phyloP scores from a whole-genome alignment of 2,888 invertebrate genomes.

The Sarcophaga carnaria region DNA sequence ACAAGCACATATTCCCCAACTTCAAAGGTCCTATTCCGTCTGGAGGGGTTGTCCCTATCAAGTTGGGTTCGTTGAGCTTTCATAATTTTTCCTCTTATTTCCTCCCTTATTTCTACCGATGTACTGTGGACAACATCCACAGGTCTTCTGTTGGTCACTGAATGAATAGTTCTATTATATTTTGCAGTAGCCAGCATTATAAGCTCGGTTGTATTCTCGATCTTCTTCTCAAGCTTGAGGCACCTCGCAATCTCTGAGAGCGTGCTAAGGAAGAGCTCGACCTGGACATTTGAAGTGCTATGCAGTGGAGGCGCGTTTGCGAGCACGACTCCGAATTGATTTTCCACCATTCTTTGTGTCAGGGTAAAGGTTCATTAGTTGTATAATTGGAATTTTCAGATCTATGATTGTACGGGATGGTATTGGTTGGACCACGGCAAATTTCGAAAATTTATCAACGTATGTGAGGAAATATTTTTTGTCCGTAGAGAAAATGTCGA shows the following conservation, averaged over 20 bases:
- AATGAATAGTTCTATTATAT: conserved; percentile 62
- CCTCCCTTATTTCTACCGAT: not conserved
- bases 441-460: conserved; percentile 70
- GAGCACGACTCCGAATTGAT: conserved; percentile 23
- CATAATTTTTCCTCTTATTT: conserved; percentile 5
- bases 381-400: conserved; percentile 50
- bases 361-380: conserved; percentile 39
- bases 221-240: conserved; percentile 24
- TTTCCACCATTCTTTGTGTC: conserved; percentile 6
- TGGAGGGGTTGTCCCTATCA: conserved; percentile 8
- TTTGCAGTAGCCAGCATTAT: conserved; percentile 47
- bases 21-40: conserved; percentile 32
- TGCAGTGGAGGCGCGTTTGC: conserved; percentile 29
- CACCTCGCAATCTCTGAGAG: conserved; percentile 66
- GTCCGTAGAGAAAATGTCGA: conserved; percentile 67
- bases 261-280: conserved; percentile 68
- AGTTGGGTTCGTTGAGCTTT: not conserved
- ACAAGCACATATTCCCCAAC: conserved; percentile 4
- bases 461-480: conserved; percentile 67
- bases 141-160: conserved; percentile 56
- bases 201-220: conserved; percentile 32
- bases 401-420: conserved; percentile 68
- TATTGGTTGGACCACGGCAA: conserved; percentile 69
- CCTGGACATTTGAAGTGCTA: conserved; percentile 66
- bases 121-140: conserved; percentile 23